These are phyloP conservation scores for Hypomecis punctinalis DNA, from an alignment of 2,888 invertebrate genomes.

Conservation along the genomic window DNA sequence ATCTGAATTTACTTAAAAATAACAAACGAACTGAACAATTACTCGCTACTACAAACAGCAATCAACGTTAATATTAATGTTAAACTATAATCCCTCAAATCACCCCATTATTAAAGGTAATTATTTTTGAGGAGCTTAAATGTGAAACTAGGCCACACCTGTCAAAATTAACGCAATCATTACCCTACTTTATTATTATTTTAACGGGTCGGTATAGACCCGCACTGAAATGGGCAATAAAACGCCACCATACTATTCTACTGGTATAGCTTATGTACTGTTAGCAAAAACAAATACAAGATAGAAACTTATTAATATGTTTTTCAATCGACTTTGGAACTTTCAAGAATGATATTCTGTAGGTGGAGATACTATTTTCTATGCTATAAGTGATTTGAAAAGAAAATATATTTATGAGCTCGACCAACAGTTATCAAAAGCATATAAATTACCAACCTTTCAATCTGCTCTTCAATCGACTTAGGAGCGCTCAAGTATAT, in stretches of 20 bases:
- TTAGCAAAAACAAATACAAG: background rate
- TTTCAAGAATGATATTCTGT: too few relatives aligned
- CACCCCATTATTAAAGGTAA: slow-evolving; percentile 33
- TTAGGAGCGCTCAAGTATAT: too few relatives aligned
- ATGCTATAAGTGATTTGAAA: too few relatives aligned
- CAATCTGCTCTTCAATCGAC: too few relatives aligned
- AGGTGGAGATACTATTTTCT: too few relatives aligned
- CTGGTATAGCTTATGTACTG: slow-evolving; percentile 23
- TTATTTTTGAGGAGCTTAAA: slow-evolving; percentile 32
- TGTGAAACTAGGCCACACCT: slow-evolving; percentile 34
- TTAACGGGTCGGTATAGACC: slow-evolving; percentile 37
- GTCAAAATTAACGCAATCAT: slow-evolving; percentile 43
- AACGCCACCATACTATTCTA: slow-evolving; percentile 28
- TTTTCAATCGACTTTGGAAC: too few relatives aligned
- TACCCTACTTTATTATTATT: slow-evolving; percentile 47
- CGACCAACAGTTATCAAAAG: too few relatives aligned
- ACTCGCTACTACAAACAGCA: slow-evolving; percentile 33
- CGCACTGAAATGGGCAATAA: slow-evolving; percentile 37
- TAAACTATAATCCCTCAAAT: slow-evolving; percentile 9
- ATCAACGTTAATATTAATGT: slow-evolving; percentile 23
- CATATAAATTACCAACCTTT: too few relatives aligned
- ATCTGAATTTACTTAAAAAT: background rate
- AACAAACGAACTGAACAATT: background rate
- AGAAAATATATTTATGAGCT: too few relatives aligned
- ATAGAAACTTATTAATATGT: too few relatives aligned